A percentile compares a stretch with the other conserved stretches of the same genome.
These are phyloP conservation scores for Brachionus koreanus DNA, from an alignment of 1,140 invertebrate species.

Conservation along the genomic window DNA sequence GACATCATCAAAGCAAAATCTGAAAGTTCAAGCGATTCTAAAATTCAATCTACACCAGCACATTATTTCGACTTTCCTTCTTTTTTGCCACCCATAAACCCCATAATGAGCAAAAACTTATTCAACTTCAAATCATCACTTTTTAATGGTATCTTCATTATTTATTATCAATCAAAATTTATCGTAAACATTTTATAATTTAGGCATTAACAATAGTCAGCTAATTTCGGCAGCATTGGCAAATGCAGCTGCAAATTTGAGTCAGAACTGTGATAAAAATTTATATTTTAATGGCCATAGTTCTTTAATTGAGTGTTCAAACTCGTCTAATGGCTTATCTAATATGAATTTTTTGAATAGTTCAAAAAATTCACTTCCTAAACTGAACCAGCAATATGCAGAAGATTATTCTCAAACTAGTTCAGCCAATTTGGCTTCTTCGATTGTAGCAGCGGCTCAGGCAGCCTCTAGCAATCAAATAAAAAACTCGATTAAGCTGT, in stretches of 20 bases:
- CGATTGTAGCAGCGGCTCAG: constrained; percentile 7
- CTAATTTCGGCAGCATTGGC: neutral
- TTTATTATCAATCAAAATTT: neutral
- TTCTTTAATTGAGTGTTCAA: neutral
- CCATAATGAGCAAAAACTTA: neutral
- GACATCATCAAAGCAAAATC: neutral
- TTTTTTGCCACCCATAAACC: neutral
- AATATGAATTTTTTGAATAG: neutral
- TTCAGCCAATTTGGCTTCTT: neutral
- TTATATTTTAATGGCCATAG: neutral
- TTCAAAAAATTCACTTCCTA: neutral
- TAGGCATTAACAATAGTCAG: neutral
- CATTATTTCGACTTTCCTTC: neutral
- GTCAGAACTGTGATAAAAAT: neutral
- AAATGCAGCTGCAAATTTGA: neutral
- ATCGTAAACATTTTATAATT: neutral
- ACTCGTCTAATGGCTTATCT: neutral
- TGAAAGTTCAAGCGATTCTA: neutral
- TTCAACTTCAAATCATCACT: neutral
- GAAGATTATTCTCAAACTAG: neutral
- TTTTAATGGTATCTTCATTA: neutral
- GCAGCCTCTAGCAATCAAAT: constrained; percentile 14
- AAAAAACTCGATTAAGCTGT: constrained; percentile 23
- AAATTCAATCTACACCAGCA: too few species aligned
- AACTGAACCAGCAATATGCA: neutral